Evolutionary conservation across 2,113 vertebrate genomes (phyloP).

Genomic region (human): GRCh38 chr2:54524001-54524500

Average conservation of each 20-base stretch:
- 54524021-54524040: no score
- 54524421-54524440: neutral
- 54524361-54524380: neutral
- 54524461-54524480: neutral
- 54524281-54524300: neutral
- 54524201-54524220: no score
- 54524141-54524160: no score
- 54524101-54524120: no score
- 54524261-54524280: neutral
- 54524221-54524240: neutral
- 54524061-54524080: no score
- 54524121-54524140: no score
- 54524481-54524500: neutral
- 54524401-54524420: neutral
- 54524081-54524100: no score
- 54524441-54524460: neutral
- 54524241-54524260: neutral
- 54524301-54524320: neutral
- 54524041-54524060: no score
- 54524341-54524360: neutral
- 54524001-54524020: no score
- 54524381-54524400: neutral
- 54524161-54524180: no score
- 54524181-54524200: no score
- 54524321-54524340: neutral